These are phyloP conservation scores for Eristalis arbustorum DNA, from an alignment of 2,888 invertebrate species.

Conservation along the genomic window DNA sequence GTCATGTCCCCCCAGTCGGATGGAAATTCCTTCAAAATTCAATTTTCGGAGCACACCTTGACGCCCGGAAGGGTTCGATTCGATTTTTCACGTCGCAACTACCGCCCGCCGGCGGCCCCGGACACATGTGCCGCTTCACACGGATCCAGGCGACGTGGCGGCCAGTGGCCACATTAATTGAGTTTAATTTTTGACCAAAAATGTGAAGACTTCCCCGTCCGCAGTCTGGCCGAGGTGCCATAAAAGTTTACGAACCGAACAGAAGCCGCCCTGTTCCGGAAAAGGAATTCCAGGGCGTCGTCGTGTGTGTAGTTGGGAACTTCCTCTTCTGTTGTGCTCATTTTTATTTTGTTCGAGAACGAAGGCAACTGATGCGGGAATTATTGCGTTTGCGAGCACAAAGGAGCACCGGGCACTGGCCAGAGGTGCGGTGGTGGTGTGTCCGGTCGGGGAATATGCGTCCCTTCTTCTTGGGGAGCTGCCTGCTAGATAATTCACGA, in stretches of 20 bases:
- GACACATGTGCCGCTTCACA: neutral
- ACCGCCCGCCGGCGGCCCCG: no score
- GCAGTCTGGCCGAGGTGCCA: neutral
- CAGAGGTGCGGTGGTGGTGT: slow-evolving; percentile 1
- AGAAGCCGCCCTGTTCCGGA: neutral
- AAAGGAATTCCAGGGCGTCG: neutral
- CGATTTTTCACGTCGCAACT: neutral
- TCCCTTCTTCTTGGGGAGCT: neutral
- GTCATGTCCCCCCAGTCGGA: slow-evolving; percentile 17
- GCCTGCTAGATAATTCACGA: slow-evolving; percentile 7
- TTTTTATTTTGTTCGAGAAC: neutral
- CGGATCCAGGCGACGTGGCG: neutral
- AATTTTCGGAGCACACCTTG: neutral
- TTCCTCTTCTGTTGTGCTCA: slow-evolving; percentile 1
- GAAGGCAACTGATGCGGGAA: slow-evolving; percentile 18
- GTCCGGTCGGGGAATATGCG: neutral
- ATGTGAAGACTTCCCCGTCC: neutral
- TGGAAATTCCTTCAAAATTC: slow-evolving; percentile 5
- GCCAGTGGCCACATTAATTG: neutral
- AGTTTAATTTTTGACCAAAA: slow-evolving; percentile 19
- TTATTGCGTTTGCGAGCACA: slow-evolving; percentile 10
- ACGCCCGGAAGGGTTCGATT: neutral
- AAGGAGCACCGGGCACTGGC: neutral
- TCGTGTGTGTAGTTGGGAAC: neutral
- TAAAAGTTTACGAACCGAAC: slow-evolving; percentile 19